phyloP scores from a whole-genome alignment of 2,888 invertebrate genomes.

The Epirrita christyi region DNA sequence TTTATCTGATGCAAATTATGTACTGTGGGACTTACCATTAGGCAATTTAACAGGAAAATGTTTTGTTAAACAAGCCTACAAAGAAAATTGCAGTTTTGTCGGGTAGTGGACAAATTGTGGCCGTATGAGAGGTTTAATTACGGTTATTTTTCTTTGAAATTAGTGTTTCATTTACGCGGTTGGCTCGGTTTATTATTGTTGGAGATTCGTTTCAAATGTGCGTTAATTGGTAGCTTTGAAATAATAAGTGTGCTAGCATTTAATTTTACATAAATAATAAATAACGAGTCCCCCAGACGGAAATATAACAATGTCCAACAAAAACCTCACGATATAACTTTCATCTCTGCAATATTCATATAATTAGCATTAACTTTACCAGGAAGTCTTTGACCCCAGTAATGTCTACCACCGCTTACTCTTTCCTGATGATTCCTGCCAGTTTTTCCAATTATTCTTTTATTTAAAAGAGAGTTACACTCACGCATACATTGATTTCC shows the following conservation, averaged over 20 bases:
- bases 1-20: conserved; percentile 49
- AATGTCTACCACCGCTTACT: too few relatives aligned
- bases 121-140: conserved; percentile 27
- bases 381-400: too few relatives aligned
- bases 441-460: too few relatives aligned
- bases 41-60: conserved; percentile 39
- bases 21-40: conserved; percentile 45
- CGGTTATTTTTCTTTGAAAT: conserved; percentile 33
- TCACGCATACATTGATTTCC: too few relatives aligned
- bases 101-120: conserved; percentile 38
- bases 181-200: conserved; percentile 21
- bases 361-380: too few relatives aligned
- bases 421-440: too few relatives aligned
- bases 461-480: too few relatives aligned
- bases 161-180: conserved; percentile 27
- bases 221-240: conserved; percentile 1
- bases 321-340: too few relatives aligned
- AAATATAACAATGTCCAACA: too few relatives aligned
- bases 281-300: too few relatives aligned
- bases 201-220: conserved; percentile 18
- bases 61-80: conserved; percentile 38
- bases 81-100: conserved; percentile 29
- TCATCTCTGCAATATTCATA: too few relatives aligned
- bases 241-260: conserved; percentile 1
- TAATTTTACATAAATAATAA: not conserved